phyloP scores from a whole-genome alignment of 92 coral and sea anemone species.

The Epizoanthus rinbou region DNA sequence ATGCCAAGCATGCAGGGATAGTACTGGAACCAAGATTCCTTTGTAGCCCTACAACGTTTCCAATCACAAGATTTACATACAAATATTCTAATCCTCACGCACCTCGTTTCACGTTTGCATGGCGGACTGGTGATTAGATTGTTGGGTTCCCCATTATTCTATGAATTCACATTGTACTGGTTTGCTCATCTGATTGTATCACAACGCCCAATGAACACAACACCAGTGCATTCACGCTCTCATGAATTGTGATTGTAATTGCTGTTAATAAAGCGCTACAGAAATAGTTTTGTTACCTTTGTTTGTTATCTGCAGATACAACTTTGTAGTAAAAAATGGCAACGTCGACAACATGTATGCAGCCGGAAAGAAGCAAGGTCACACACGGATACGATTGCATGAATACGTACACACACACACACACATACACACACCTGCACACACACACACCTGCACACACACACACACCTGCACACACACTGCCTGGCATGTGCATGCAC shows the following conservation, averaged over 20 bases:
- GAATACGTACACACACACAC: too few relatives aligned
- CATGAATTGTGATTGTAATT: conserved; percentile 3
- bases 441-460: too few relatives aligned
- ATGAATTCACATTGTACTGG: neutral
- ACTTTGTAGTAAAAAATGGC: too few relatives aligned
- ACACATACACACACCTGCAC: too few relatives aligned
- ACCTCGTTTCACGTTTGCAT: neutral
- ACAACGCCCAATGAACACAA: neutral
- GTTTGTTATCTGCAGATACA: too few relatives aligned
- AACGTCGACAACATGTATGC: too few relatives aligned
- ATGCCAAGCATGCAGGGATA: neutral
- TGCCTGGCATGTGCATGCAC: too few relatives aligned
- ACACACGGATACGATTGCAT: too few relatives aligned
- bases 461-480: too few relatives aligned
- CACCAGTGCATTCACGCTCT: conserved; percentile 6
- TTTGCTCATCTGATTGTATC: neutral
- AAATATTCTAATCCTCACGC: neutral
- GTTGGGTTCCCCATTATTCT: neutral
- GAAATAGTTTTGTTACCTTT: neutral
- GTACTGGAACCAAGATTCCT: too few relatives aligned
- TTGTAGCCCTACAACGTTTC: neutral
- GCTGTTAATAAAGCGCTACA: conserved; percentile 14
- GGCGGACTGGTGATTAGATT: neutral
- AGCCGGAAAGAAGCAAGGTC: too few relatives aligned
- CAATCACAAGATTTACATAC: neutral